A percentile compares a stretch with the other conserved stretches of the same genome.
Conservation (phyloP, 2,797 vertebrate genomes). For the Siniperca obscura region DNA sequence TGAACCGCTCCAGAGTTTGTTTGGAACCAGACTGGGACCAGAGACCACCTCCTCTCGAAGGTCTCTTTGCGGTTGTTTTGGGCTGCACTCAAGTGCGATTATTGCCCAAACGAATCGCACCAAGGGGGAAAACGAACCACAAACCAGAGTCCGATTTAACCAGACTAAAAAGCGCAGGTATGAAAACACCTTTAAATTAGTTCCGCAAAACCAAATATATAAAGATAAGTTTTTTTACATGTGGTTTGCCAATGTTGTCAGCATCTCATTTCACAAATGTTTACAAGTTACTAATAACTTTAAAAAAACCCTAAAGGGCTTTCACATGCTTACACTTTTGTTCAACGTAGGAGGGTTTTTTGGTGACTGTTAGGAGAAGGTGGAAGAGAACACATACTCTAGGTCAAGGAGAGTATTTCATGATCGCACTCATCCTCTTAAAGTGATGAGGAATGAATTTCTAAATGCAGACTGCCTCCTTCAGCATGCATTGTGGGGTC, state of each 20-base stretch:
- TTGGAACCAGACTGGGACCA: too few species aligned
- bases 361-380: background rate
- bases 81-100: too few species aligned
- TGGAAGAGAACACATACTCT: background rate
- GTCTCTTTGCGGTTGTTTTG: too few species aligned
- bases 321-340: too few species aligned
- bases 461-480: slow-evolving; percentile 13
- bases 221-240: background rate
- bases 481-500: background rate
- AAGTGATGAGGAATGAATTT: background rate
- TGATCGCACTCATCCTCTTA: background rate
- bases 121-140: too few species aligned
- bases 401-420: slow-evolving; percentile 13
- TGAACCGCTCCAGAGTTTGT: too few species aligned
- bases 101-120: too few species aligned
- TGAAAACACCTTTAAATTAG: background rate
- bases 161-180: too few species aligned
- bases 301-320: background rate
- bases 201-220: background rate
- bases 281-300: background rate
- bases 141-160: too few species aligned
- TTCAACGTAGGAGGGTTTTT: background rate
- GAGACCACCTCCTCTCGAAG: too few species aligned
- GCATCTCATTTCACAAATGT: background rate
- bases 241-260: background rate